A percentile compares a stretch with the other conserved stretches of the same genome.
Evolutionary conservation across 2,797 vertebrate species (phyloP).

Genomic region (Myioborus miniatus): DNA sequence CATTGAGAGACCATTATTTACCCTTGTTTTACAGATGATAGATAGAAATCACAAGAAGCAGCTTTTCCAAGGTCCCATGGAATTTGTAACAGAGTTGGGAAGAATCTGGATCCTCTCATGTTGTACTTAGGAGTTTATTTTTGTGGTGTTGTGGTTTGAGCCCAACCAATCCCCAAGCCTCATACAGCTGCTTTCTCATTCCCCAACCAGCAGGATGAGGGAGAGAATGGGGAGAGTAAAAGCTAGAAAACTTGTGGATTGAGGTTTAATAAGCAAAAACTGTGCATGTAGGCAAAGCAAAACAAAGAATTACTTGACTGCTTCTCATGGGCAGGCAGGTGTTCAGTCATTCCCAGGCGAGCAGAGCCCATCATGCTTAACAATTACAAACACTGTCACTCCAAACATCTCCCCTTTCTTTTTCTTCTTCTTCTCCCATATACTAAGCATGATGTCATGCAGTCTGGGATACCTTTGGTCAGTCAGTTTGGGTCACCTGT

Average conservation of each 20-base stretch:
- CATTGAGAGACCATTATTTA: neutral
- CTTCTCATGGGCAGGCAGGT: neutral
- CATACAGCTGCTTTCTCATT: neutral
- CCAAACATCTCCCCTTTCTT: neutral
- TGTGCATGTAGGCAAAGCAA: neutral
- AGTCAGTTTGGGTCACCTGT: neutral
- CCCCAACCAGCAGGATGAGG: neutral
- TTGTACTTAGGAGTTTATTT: neutral
- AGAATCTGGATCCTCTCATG: neutral
- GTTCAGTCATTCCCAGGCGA: neutral
- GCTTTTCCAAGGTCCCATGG: neutral
- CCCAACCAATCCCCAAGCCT: neutral
- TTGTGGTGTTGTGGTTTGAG: neutral
- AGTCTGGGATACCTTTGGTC: neutral
- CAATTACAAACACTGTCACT: neutral
- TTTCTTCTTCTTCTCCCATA: neutral
- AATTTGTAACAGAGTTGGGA: neutral
- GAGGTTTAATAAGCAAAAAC: neutral
- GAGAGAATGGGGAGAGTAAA: neutral
- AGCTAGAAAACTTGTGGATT: neutral
- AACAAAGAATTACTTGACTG: neutral
- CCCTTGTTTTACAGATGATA: neutral
- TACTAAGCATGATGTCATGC: neutral
- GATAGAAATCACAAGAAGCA: neutral
- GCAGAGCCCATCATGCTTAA: neutral